Conservation (phyloP, 2,888 invertebrate species). For the Volucella inflata region DNA sequence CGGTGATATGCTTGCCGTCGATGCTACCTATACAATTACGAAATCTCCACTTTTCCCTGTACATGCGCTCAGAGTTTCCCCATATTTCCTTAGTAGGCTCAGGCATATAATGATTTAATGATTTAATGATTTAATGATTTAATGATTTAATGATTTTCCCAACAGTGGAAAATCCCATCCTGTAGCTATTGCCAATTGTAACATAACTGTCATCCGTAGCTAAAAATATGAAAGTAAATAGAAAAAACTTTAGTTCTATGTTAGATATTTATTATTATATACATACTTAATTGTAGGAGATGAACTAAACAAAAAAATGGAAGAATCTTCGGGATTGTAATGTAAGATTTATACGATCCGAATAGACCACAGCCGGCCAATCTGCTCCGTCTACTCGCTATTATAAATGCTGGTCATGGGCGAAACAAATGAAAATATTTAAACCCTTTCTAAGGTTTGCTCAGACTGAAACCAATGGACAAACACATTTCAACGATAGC, state of each 20-base stretch:
- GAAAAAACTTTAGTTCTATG: no score
- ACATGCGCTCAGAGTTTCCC: no score
- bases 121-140: no score
- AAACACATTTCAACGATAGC: no score
- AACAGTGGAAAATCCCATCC: no score
- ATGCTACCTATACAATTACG: constrained; percentile 3
- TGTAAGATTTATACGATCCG: constrained; percentile 34
- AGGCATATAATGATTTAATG: no score
- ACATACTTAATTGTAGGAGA: constrained; percentile 59
- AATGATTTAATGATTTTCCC: no score
- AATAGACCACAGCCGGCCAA: constrained; percentile 22
- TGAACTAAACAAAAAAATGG: constrained; percentile 40
- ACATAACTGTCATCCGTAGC: no score
- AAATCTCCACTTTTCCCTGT: constrained; percentile 1
- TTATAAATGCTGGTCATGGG: constrained; percentile 61
- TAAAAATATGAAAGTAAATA: no score
- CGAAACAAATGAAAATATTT: constrained; percentile 53
- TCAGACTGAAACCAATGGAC: constrained; percentile 6
- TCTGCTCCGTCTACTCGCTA: constrained; percentile 19
- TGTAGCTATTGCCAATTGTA: no score
- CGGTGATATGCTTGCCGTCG: no score
- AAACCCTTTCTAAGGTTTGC: constrained; percentile 45
- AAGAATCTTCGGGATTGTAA: constrained; percentile 60
- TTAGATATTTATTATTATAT: no score
- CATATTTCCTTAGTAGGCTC: constrained; percentile 1